Evolutionary conservation across 2,113 vertebrate species (phyloP).

Genomic region (Corvus hawaiiensis): DNA sequence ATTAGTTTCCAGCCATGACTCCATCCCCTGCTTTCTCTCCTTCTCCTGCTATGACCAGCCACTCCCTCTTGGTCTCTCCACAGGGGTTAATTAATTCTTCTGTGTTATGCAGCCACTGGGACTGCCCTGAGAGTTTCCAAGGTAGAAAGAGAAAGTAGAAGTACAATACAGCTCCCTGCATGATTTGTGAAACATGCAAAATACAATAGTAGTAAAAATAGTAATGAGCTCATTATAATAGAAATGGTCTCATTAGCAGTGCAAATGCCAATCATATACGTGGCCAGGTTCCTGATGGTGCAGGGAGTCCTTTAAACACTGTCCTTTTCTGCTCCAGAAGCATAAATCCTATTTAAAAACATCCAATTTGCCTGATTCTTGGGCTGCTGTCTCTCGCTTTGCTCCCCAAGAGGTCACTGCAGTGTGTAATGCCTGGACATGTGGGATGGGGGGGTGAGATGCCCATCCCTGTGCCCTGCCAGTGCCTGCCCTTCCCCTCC

Average conservation of each 20-base stretch:
- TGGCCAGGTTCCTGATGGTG: neutral
- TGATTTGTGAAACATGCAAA: conserved; percentile 33
- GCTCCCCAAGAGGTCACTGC: neutral
- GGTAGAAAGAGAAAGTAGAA: neutral
- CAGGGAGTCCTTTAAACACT: neutral
- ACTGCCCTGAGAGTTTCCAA: neutral
- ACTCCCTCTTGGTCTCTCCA: neutral
- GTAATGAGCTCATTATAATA: conserved; percentile 38
- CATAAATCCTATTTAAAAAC: neutral
- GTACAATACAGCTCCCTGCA: neutral
- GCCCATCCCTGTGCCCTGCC: neutral
- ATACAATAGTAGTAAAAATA: conserved; percentile 46
- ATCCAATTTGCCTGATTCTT: neutral
- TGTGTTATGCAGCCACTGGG: neutral
- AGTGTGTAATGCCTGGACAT: rapidly evolving
- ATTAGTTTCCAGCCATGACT: neutral
- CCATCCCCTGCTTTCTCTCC: neutral
- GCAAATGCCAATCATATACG: neutral
- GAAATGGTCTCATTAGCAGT: conserved; percentile 44
- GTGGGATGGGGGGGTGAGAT: rapidly evolving
- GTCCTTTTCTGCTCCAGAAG: neutral
- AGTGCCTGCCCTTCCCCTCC: neutral
- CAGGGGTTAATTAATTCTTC: neutral
- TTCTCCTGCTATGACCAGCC: neutral
- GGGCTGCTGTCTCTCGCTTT: neutral